These are phyloP conservation scores for Cydia splendana DNA, from an alignment of 1,140 invertebrate genomes.

Conservation along the genomic window DNA sequence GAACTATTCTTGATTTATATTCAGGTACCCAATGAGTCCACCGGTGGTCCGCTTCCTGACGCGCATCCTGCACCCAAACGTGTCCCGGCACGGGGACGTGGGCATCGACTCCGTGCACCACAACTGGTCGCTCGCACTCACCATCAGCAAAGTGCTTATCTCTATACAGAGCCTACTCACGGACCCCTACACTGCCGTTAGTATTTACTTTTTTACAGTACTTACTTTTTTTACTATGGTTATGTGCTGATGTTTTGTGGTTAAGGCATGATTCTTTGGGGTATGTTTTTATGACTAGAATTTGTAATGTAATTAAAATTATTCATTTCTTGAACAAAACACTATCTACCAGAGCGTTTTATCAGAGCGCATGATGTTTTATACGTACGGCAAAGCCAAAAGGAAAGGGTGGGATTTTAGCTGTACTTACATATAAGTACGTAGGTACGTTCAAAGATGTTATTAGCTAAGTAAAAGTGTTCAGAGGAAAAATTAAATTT, in stretches of 20 bases:
- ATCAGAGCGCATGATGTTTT: too few relatives aligned
- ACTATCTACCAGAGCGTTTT: too few relatives aligned
- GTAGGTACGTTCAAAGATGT: too few relatives aligned
- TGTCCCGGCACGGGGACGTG: constrained; percentile 97
- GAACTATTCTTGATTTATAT: constrained; percentile 41
- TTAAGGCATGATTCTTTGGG: neutral
- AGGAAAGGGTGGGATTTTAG: too few relatives aligned
- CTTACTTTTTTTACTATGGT: neutral
- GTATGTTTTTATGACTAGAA: too few relatives aligned
- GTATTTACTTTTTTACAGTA: constrained; percentile 54
- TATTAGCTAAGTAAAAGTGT: too few relatives aligned
- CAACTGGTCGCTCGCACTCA: constrained; percentile 96
- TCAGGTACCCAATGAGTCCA: constrained; percentile 94
- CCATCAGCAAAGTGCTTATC: constrained; percentile 93
- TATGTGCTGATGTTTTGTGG: neutral
- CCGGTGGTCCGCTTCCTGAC: constrained; percentile 94
- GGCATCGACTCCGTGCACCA: constrained; percentile 97
- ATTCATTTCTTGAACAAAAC: too few relatives aligned
- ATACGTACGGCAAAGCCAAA: too few relatives aligned
- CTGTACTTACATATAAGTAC: too few relatives aligned
- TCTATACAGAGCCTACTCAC: constrained; percentile 95
- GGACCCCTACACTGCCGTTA: constrained; percentile 92
- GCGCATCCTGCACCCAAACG: constrained; percentile 96
- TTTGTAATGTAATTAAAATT: too few relatives aligned
- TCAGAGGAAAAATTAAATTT: too few relatives aligned